Evolutionary conservation across 2,113 vertebrate species (phyloP), one percentile per base, ranked within the genome.

Genomic region (Marmota flaviventris): DNA sequence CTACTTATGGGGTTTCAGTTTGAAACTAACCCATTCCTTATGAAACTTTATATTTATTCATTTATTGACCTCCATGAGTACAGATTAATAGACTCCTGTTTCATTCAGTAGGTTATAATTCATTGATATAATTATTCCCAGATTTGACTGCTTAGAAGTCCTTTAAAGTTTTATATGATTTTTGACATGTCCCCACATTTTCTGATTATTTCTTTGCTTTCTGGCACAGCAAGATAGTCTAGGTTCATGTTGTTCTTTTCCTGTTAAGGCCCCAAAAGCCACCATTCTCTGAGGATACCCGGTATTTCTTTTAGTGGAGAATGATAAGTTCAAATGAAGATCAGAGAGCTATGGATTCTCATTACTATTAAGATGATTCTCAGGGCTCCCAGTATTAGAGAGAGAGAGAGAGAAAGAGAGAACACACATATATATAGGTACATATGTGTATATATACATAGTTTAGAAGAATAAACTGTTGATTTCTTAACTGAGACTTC

Each of bases 81-180:
- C 5, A 70, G 53, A 69, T 42, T 61, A 77, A 65, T 32, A 17
- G 48, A 88, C 34, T 70, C 72, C 67, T 39, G 70, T 39, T 95
- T 81, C 89, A 77, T 77, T 72, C 79, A 96, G 20, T 83, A 12
- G 9, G 20, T 89, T 89, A 96, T 45, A 86, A 82, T 53, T 16
- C 39, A 65, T 16, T 56, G 81, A 87, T 61, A 91, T 86, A n/a
- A 76, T 58, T 75, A 70, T 94, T 77, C 63, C 32, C 53, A 65
- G n/a, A 91, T 61, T 78, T 89, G n/a, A 89, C n/a, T 42, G 89
- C 7, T 63, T 6, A 0, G 25, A 96, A 25, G 45, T 70, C 79
- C 67, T 42, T 94, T 18, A 48, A 61, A 51, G 5, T 39, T 81
- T 79, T 39, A 42, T 37, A 22, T 58, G 48, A 65, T 87, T 61